Base-by-base conservation (phyloP, 2,113 vertebrate genomes). In the Tiliqua scincoides region DNA sequence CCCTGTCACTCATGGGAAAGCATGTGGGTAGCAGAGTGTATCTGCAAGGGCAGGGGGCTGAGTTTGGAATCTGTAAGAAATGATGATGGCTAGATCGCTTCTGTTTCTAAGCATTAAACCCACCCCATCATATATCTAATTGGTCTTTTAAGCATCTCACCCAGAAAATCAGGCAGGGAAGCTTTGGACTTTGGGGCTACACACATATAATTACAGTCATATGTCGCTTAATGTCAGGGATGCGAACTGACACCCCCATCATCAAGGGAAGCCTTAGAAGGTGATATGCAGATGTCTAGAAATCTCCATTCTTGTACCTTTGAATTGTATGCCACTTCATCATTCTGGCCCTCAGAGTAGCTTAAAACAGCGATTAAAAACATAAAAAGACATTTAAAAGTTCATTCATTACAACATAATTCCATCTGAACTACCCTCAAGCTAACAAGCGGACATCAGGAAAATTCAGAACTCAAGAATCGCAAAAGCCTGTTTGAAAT, bases 351-450 rank as follows among this genome's bases (percentile, higher is more conserved):
- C 25, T 62, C 37, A 35, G 1, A 52, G 21, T 79, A 57, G n/a
- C 40, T 74, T 80, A 79, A 21, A 80, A 68, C 15, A 23, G 62
- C 71, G 21, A 40, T 27, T 79, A 71, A 27, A 86, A 72, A 77
- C 43, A 48, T 48, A 48, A 48, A n/a, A n/a, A n/a, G n/a, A n/a
- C n/a, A n/a, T n/a, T 48, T 43, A 70, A 37, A 85, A n/a, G 4
- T 43, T 85, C 67, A 71, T 32, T 63, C 12, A n/a, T 85, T 72
- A 62, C 25, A 61, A 72, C 59, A 72, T 72, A 43, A 86, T 73
- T 86, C 70, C 67, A 73, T 86, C 37, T 63, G 54, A 48, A 52
- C 57, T 72, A 62, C 48, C 35, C 23, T 27, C 37, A 54, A 81
- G 72, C 23, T 54, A 52, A 74, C 23, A 12, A 74, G 8, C 78